A percentile compares a stretch with the other conserved stretches of the same genome.
Evolutionary conservation across 2,797 vertebrate species (phyloP).

Genomic region (Lindbergichthys nudifrons): DNA sequence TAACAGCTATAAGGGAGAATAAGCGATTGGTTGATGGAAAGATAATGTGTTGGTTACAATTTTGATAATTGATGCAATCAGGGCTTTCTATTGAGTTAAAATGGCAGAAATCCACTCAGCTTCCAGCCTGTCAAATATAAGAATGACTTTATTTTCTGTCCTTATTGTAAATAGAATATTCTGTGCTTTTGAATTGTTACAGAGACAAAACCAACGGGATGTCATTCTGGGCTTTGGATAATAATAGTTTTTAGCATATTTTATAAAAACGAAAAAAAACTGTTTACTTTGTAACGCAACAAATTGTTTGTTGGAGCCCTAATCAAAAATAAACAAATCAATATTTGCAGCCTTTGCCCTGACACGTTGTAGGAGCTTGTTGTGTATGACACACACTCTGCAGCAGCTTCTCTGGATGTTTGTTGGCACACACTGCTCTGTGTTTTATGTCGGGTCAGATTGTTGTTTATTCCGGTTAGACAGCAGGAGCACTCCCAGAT

Average conservation of each 20-base stretch:
- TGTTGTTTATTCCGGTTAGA: slow-evolving; percentile 50
- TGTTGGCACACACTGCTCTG: slow-evolving; percentile 17
- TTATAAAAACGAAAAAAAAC: neutral
- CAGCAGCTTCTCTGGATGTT: slow-evolving; percentile 32
- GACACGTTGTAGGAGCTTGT: slow-evolving; percentile 3
- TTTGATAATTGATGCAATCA: neutral
- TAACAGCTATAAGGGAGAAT: neutral
- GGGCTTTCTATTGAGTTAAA: neutral
- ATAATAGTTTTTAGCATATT: too few relatives aligned
- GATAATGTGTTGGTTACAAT: neutral
- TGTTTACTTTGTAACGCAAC: neutral
- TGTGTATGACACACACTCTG: neutral
- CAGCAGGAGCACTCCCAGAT: slow-evolving; percentile 27
- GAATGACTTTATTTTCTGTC: neutral
- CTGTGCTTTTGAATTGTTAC: neutral
- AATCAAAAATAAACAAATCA: neutral
- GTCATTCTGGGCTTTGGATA: neutral
- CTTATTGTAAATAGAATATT: neutral
- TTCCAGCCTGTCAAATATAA: neutral
- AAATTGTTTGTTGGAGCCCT: neutral
- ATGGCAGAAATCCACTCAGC: neutral
- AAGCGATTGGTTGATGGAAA: neutral
- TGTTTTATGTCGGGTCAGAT: slow-evolving; percentile 52
- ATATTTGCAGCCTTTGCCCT: slow-evolving; percentile 2
- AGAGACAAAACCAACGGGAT: neutral